phyloP scores from a whole-genome alignment of 1,140 invertebrate species.

The Druon quercuslanigerum region DNA sequence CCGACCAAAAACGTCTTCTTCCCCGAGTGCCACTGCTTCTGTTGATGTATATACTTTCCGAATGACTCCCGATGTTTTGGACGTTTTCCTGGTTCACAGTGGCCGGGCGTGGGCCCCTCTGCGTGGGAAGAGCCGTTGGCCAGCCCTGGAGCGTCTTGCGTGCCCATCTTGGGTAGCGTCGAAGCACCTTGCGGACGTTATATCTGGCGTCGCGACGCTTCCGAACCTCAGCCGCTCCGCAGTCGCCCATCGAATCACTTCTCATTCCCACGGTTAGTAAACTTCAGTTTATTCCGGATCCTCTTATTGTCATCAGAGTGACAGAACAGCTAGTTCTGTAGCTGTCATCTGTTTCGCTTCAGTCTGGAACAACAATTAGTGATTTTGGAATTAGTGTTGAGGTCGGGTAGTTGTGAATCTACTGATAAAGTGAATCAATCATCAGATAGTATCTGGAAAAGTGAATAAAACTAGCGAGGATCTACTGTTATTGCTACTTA shows the following conservation, averaged over 20 bases:
- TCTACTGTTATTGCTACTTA: too few species aligned
- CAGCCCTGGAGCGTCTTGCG: conserved; percentile 71
- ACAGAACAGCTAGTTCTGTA: neutral
- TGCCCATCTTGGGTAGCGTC: conserved; percentile 73
- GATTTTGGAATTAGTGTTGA: conserved; percentile 7
- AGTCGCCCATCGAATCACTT: conserved; percentile 66
- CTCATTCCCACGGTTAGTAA: conserved; percentile 67
- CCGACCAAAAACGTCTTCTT: conserved; percentile 23
- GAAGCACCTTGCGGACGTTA: conserved; percentile 65
- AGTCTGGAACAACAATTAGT: conserved; percentile 5
- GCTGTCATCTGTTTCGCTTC: neutral
- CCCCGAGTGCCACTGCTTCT: conserved; percentile 6
- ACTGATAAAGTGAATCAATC: neutral
- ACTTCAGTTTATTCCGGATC: neutral
- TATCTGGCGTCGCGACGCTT: conserved; percentile 67
- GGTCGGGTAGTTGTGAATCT: neutral
- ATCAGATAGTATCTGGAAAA: neutral
- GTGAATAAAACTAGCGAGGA: neutral
- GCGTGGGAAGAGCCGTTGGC: conserved; percentile 69
- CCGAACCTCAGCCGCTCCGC: conserved; percentile 67
- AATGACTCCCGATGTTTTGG: conserved; percentile 10
- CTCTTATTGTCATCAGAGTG: neutral
- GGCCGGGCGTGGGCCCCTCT: conserved; percentile 55
- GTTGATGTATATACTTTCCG: neutral
- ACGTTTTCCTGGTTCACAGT: conserved; percentile 33